Conservation (phyloP, 2,113 vertebrate genomes). For the Tragulus kanchil region DNA sequence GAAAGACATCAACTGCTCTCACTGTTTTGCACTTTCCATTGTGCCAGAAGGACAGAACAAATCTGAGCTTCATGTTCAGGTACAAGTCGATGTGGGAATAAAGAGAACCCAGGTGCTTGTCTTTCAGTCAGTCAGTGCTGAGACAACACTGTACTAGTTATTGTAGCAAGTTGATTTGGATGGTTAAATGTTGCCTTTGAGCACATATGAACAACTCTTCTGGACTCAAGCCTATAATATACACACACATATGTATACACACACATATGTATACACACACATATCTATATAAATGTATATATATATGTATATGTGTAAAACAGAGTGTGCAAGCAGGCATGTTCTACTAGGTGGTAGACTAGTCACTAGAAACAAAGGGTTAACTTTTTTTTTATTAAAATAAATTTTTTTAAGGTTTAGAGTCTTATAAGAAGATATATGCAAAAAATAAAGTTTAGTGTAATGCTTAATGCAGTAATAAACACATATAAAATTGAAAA, state of each 20-base stretch:
- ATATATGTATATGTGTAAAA: too few relatives aligned
- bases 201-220: background rate
- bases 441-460: background rate
- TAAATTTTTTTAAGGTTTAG: background rate
- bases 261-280: too few relatives aligned
- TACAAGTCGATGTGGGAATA: background rate
- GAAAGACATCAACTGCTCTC: background rate
- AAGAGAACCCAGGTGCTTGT: background rate
- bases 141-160: background rate
- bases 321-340: background rate
- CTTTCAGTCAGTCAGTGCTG: background rate
- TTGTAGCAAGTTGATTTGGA: background rate
- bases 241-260: too few relatives aligned
- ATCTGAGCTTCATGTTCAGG: background rate
- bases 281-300: too few relatives aligned
- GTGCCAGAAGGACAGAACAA: background rate
- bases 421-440: background rate
- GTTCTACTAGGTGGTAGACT: background rate
- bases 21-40: background rate
- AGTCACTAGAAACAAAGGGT: background rate
- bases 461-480: background rate
- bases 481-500: background rate
- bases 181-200: background rate
- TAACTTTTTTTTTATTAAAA: background rate
- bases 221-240: background rate